Evolutionary conservation across 2,888 invertebrate species (phyloP).

Genomic region (Cyclophora albipunctata): DNA sequence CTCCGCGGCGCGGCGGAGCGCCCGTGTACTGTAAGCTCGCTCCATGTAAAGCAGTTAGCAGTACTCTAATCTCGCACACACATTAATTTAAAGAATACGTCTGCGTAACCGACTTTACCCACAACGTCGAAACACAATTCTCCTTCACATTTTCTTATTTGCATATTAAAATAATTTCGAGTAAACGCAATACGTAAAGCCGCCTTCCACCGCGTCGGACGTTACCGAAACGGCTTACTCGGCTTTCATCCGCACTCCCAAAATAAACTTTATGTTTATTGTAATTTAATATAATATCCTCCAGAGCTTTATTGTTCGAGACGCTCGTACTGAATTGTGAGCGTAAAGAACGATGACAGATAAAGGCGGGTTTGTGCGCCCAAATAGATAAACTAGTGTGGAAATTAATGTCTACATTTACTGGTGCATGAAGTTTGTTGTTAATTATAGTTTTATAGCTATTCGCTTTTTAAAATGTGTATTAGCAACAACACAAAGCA

Average conservation of each 20-base stretch:
- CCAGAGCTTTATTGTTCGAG: slow-evolving; percentile 29
- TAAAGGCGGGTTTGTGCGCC: slow-evolving; percentile 72
- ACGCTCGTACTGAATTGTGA: slow-evolving; percentile 44
- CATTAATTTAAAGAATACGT: slow-evolving; percentile 75
- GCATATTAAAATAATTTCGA: slow-evolving; percentile 76
- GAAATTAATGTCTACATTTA: slow-evolving; percentile 76
- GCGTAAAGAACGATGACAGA: slow-evolving; percentile 67
- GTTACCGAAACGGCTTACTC: slow-evolving; percentile 39
- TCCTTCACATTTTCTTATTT: slow-evolving; percentile 74
- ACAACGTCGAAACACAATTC: slow-evolving; percentile 70
- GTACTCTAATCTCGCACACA: slow-evolving; percentile 70
- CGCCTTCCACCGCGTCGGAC: slow-evolving; percentile 46
- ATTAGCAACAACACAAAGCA: slow-evolving; percentile 67
- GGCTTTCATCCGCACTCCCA: slow-evolving; percentile 27
- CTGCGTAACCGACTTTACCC: slow-evolving; percentile 67
- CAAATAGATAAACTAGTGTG: slow-evolving; percentile 76
- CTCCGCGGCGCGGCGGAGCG: slow-evolving; percentile 41
- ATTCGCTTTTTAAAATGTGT: slow-evolving; percentile 64
- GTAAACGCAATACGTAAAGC: slow-evolving; percentile 71
- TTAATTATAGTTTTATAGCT: slow-evolving; percentile 73
- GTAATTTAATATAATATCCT: slow-evolving; percentile 35
- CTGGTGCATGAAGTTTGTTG: slow-evolving; percentile 74
- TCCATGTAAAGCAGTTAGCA: slow-evolving; percentile 73
- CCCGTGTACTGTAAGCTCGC: slow-evolving; percentile 45
- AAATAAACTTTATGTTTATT: slow-evolving; percentile 39